Conservation (phyloP, 2,797 vertebrate species). For the Hoplostethus atlanticus region DNA sequence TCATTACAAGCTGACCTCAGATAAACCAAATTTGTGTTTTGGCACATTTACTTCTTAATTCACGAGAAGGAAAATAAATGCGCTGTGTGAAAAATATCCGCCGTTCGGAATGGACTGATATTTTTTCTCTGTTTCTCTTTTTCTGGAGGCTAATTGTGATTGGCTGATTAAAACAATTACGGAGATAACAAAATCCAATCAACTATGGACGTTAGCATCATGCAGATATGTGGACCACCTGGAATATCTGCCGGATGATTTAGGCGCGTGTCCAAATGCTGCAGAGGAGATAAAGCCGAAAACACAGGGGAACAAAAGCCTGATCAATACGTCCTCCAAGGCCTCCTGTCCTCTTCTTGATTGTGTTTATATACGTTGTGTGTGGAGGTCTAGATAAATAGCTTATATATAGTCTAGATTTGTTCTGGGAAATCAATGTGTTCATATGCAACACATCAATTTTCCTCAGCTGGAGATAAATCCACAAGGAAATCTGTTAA, state of each 20-base stretch:
- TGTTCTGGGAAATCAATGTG: not conserved
- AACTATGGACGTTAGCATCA: slow-evolving; percentile 54
- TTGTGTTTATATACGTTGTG: slow-evolving; percentile 14
- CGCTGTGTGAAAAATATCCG: slow-evolving; percentile 8
- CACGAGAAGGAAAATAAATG: slow-evolving; percentile 33
- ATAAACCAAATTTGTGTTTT: slow-evolving; percentile 42
- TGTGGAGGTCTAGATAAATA: slow-evolving; percentile 10
- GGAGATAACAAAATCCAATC: slow-evolving; percentile 77
- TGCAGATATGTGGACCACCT: slow-evolving; percentile 66
- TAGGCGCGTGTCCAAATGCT: slow-evolving; percentile 14
- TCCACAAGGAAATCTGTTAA: slow-evolving; percentile 16
- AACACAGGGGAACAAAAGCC: slow-evolving; percentile 31
- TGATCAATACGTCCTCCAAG: slow-evolving; percentile 35
- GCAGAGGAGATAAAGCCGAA: slow-evolving; percentile 28
- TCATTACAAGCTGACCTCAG: slow-evolving; percentile 53
- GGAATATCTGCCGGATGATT: slow-evolving; percentile 56
- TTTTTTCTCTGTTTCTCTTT: slow-evolving; percentile 19
- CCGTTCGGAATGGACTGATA: slow-evolving; percentile 11
- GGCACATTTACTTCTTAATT: slow-evolving; percentile 39
- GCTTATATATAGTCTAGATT: slow-evolving; percentile 1
- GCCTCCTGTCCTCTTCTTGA: not conserved
- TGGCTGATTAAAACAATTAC: slow-evolving; percentile 79
- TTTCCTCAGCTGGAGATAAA: not conserved
- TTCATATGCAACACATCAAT: not conserved
- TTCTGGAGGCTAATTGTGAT: slow-evolving; percentile 69